Evolutionary conservation across 1,140 invertebrate genomes (phyloP).

Genomic region (Danaus plexippus): DNA sequence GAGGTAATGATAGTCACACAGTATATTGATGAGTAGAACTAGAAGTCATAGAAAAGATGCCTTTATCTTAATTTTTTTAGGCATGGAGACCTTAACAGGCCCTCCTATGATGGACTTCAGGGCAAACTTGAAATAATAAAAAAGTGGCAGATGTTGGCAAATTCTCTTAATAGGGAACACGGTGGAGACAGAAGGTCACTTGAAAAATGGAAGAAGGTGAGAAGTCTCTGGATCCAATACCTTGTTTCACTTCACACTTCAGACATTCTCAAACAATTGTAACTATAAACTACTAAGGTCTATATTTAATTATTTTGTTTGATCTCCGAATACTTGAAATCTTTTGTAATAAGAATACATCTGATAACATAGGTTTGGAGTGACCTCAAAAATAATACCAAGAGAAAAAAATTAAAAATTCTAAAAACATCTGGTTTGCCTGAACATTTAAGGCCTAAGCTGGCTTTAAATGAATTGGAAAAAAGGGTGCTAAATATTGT

Average conservation of each 20-base stretch:
- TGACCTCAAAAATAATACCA: constrained; percentile 3
- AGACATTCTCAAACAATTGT: background rate
- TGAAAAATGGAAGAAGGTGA: constrained; percentile 9
- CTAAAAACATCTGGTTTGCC: too few relatives aligned
- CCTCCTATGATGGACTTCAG: background rate
- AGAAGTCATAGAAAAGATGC: too few relatives aligned
- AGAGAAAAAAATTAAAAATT: background rate
- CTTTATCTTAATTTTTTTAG: constrained; percentile 3
- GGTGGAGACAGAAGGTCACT: background rate
- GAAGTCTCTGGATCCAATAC: background rate
- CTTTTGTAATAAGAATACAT: too few relatives aligned
- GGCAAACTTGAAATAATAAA: constrained; percentile 1
- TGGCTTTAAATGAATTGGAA: too few relatives aligned
- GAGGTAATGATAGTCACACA: background rate
- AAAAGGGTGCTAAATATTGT: too few relatives aligned
- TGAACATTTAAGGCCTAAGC: too few relatives aligned
- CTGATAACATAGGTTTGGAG: constrained; percentile 1
- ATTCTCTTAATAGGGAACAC: background rate
- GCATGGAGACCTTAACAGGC: constrained; percentile 6
- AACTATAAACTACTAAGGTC: background rate
- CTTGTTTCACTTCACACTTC: background rate
- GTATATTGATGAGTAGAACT: background rate
- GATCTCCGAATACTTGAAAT: too few relatives aligned
- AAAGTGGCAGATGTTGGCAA: background rate
- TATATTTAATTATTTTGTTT: too few relatives aligned